A percentile compares a stretch with the other conserved stretches of the same genome.
Conservation (phyloP, 2,797 vertebrate genomes). For the Falco cherrug region DNA sequence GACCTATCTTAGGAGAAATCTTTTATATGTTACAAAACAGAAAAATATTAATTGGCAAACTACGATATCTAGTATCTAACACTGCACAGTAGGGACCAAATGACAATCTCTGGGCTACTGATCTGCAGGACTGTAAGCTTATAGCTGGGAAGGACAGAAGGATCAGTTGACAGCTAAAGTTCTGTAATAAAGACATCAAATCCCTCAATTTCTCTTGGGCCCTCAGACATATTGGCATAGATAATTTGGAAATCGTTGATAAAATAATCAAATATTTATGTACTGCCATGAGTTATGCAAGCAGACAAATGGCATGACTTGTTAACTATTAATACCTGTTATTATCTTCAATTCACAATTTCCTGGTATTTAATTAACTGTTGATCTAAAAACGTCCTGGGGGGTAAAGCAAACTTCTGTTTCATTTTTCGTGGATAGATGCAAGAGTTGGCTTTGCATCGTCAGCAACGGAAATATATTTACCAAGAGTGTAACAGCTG, state of each 20-base stretch:
- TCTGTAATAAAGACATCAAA: neutral
- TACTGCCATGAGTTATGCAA: neutral
- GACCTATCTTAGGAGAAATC: neutral
- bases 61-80: neutral
- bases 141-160: neutral
- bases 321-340: neutral
- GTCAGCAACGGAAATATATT: neutral
- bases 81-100: neutral
- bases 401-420: neutral
- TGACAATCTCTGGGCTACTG: neutral
- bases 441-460: neutral
- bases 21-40: neutral
- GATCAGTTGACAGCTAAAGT: neutral
- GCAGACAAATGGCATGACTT: neutral
- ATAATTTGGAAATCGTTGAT: neutral
- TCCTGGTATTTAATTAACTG: neutral
- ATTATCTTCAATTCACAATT: neutral
- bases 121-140: neutral
- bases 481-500: neutral
- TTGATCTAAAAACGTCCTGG: neutral
- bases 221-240: neutral
- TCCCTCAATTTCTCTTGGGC: neutral
- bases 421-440: neutral
- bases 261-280: neutral
- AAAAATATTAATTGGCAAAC: neutral